phyloP scores from a whole-genome alignment of 1,140 invertebrate genomes.

The Danaus melanippus region DNA sequence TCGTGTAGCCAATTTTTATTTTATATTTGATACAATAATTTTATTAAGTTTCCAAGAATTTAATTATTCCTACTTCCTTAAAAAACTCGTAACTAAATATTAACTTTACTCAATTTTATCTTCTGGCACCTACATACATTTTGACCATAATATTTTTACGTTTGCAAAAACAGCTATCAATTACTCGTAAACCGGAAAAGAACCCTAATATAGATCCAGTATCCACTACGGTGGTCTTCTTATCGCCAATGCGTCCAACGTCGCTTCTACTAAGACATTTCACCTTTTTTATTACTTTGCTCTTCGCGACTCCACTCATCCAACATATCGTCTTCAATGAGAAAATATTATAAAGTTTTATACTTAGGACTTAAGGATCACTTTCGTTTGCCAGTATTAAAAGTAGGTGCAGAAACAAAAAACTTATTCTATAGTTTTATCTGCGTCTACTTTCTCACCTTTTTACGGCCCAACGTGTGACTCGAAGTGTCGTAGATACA shows the following conservation, averaged over 20 bases:
- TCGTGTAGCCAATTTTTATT: too few species aligned
- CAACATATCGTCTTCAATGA: conserved; percentile 14
- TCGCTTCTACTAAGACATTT: conserved; percentile 67
- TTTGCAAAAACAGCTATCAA: conserved; percentile 25
- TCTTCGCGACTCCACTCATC: conserved; percentile 59
- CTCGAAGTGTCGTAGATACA: conserved; percentile 66
- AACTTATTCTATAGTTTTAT: conserved; percentile 53
- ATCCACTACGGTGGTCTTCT: conserved; percentile 60
- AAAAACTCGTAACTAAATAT: too few species aligned
- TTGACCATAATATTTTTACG: not conserved
- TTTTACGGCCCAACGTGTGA: conserved; percentile 65
- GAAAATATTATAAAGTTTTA: conserved; percentile 17
- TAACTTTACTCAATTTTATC: too few species aligned
- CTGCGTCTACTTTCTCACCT: conserved; percentile 66
- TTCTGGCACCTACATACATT: too few species aligned
- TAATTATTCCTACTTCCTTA: too few species aligned
- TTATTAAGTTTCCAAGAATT: too few species aligned
- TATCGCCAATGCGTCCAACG: conserved; percentile 54
- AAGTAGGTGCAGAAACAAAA: conserved; percentile 5
- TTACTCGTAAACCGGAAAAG: conserved; percentile 51
- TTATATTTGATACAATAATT: too few species aligned
- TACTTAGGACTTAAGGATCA: conserved; percentile 17
- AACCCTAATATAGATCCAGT: conserved; percentile 45
- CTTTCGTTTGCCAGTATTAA: conserved; percentile 13
- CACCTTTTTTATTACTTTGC: conserved; percentile 67